Conservation (phyloP, 2,113 vertebrate genomes). For the Orycteropus afer region DNA sequence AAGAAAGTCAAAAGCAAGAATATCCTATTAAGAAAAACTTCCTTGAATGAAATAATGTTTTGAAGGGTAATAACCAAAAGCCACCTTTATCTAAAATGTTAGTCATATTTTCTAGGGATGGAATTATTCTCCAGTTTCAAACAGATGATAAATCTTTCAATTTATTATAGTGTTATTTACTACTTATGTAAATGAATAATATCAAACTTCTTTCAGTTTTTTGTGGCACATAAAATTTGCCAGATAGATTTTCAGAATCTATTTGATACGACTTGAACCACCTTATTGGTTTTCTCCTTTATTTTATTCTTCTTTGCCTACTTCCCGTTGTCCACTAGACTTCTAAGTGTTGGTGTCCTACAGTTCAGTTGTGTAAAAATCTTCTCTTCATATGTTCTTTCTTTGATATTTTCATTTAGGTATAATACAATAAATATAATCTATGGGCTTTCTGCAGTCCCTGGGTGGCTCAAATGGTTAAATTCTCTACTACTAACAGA, state of each 20-base stretch:
- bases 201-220: background rate
- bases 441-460: background rate
- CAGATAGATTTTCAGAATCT: slow-evolving; percentile 30
- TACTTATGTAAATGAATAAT: background rate
- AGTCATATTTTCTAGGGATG: background rate
- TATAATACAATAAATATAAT: background rate
- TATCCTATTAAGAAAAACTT: slow-evolving; percentile 23
- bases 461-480: too few species aligned
- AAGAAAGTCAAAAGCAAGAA: slow-evolving; percentile 68
- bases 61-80: slow-evolving; percentile 5
- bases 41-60: slow-evolving; percentile 35
- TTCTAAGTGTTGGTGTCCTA: background rate
- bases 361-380: background rate
- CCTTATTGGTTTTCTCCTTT: background rate
- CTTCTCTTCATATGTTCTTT: background rate
- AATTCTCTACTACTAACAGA: too few species aligned
- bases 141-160: background rate
- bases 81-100: background rate
- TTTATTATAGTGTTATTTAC: background rate
- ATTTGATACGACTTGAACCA: background rate
- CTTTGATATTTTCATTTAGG: background rate
- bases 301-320: background rate
- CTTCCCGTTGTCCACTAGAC: background rate
- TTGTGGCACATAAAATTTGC: background rate
- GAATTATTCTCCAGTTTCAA: slow-evolving; percentile 19